A percentile compares a stretch with the other conserved stretches of the same genome.
Evolutionary conservation across 1,140 invertebrate genomes (phyloP).

Genomic region (Calephelis virginiensis): DNA sequence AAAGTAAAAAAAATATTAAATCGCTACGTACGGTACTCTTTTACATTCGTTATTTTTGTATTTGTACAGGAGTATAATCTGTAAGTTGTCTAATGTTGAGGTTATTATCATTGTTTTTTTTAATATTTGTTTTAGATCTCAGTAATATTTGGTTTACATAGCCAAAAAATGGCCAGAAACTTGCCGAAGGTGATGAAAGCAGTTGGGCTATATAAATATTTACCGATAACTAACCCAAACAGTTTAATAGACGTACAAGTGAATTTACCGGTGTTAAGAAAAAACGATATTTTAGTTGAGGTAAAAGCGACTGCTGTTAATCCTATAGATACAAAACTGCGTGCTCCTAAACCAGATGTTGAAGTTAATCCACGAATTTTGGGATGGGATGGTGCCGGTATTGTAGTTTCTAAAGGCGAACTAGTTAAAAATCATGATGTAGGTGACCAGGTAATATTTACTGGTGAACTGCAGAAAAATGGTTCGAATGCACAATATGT

Average conservation of each 20-base stretch:
- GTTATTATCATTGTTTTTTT: neutral
- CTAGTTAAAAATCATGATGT: slow-evolving; percentile 45
- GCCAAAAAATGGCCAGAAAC: slow-evolving; percentile 35
- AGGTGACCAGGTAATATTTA: slow-evolving; percentile 64
- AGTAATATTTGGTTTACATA: neutral
- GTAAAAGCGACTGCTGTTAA: slow-evolving; percentile 63
- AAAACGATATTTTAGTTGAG: slow-evolving; percentile 56
- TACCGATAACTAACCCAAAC: slow-evolving; percentile 53
- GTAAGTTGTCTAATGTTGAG: neutral
- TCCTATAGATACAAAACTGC: slow-evolving; percentile 61
- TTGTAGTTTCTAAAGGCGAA: slow-evolving; percentile 53
- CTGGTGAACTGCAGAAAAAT: slow-evolving; percentile 51
- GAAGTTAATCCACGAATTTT: slow-evolving; percentile 53
- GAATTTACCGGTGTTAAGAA: slow-evolving; percentile 43
- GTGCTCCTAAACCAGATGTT: slow-evolving; percentile 52
- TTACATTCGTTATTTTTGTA: too few relatives aligned
- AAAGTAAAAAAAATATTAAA: too few relatives aligned
- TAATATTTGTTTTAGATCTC: neutral
- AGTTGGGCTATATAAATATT: slow-evolving; percentile 65
- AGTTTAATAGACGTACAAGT: slow-evolving; percentile 61
- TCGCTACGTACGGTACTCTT: too few relatives aligned
- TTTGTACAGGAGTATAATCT: too few relatives aligned
- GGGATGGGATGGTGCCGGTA: slow-evolving; percentile 62
- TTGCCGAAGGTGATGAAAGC: slow-evolving; percentile 61
- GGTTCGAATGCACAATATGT: slow-evolving; percentile 65